phyloP scores from a whole-genome alignment of 2,888 invertebrate genomes.

The Drosophila mimica region DNA sequence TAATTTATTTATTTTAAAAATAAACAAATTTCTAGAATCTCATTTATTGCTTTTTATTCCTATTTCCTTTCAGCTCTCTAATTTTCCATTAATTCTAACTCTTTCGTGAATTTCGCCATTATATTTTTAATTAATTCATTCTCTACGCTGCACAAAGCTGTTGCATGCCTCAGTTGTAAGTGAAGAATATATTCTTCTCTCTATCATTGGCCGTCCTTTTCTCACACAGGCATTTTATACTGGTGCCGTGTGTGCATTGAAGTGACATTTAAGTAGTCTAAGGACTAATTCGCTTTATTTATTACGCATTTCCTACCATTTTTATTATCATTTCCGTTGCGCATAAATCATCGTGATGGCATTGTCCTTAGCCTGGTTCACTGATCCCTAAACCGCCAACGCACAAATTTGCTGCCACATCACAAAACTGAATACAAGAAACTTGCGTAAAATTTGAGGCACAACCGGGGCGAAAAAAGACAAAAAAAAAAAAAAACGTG shows the following conservation, averaged over 20 bases:
- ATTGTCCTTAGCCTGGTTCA: conserved; percentile 40
- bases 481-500: conserved; percentile 67
- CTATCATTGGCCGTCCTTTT: conserved; percentile 6
- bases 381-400: conserved; percentile 41
- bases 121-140: neutral
- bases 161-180: conserved; percentile 29
- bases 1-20: neutral
- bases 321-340: conserved; percentile 78
- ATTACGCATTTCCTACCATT: conserved; percentile 77
- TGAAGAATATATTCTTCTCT: neutral
- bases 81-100: neutral
- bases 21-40: neutral
- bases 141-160: conserved; percentile 6
- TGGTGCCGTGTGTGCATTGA: conserved; percentile 48
- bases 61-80: neutral
- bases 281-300: conserved; percentile 74
- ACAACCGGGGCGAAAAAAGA: conserved; percentile 27
- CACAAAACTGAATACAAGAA: conserved; percentile 52
- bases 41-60: neutral
- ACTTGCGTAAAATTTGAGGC: conserved; percentile 74
- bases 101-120: neutral
- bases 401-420: conserved; percentile 62
- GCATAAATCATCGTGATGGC: conserved; percentile 74
- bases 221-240: conserved; percentile 5
- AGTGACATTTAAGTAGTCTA: conserved; percentile 51